Evolutionary conservation across 2,888 invertebrate genomes (phyloP).

Genomic region (Caradrina kadenii): DNA sequence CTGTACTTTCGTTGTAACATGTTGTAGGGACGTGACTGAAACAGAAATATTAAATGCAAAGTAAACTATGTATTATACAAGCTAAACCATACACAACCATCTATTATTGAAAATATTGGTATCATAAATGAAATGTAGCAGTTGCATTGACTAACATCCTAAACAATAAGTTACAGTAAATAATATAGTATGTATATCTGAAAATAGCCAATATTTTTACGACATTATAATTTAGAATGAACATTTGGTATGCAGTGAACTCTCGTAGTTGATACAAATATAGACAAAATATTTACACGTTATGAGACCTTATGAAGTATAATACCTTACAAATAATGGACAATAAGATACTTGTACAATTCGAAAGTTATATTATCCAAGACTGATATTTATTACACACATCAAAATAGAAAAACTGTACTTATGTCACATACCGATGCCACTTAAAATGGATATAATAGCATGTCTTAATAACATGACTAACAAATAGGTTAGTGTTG

Average conservation of each 20-base stretch:
- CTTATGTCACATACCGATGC: slow-evolving; percentile 50
- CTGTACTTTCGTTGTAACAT: slow-evolving; percentile 67
- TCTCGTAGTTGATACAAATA: slow-evolving; percentile 72
- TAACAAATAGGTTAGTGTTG: slow-evolving; percentile 39
- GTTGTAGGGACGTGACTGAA: slow-evolving; percentile 62
- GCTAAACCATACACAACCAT: slow-evolving; percentile 81
- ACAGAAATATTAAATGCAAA: slow-evolving; percentile 79
- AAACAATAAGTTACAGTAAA: slow-evolving; percentile 72
- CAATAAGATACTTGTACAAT: slow-evolving; percentile 77
- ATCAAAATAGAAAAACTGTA: slow-evolving; percentile 57
- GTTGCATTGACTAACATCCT: slow-evolving; percentile 59
- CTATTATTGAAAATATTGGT: slow-evolving; percentile 69
- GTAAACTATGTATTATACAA: slow-evolving; percentile 73
- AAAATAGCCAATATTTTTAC: slow-evolving; percentile 78
- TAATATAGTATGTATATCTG: slow-evolving; percentile 71
- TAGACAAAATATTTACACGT: slow-evolving; percentile 78
- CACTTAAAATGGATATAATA: slow-evolving; percentile 43
- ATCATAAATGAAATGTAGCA: slow-evolving; percentile 63
- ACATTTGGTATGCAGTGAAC: slow-evolving; percentile 77
- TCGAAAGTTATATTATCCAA: slow-evolving; percentile 73
- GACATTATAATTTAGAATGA: slow-evolving; percentile 73
- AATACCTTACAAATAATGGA: slow-evolving; percentile 79
- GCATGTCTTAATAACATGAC: slow-evolving; percentile 31
- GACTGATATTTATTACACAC: slow-evolving; percentile 56
- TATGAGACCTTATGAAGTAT: slow-evolving; percentile 68